These are phyloP conservation scores for Pitta sordida DNA, from an alignment of 2,113 vertebrate genomes.

Conservation along the genomic window DNA sequence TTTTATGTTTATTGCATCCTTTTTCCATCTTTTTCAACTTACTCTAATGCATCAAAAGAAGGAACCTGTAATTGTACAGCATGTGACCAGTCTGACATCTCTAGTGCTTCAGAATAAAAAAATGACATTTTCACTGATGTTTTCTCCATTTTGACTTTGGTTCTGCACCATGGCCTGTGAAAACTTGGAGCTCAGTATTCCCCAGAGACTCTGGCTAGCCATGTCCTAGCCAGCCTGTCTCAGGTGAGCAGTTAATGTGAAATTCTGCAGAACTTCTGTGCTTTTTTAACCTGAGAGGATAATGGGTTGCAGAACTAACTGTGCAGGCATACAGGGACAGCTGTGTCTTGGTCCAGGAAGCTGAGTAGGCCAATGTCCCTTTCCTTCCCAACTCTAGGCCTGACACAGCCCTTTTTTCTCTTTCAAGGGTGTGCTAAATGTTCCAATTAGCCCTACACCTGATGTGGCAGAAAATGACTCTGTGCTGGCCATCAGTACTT, in stretches of 20 bases:
- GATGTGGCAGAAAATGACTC: too few relatives aligned
- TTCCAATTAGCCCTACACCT: too few relatives aligned
- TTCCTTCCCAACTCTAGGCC: too few relatives aligned
- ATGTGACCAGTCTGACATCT: neutral
- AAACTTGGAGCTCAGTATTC: neutral
- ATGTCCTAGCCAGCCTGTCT: neutral
- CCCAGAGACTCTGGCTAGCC: neutral
- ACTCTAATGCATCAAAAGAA: neutral
- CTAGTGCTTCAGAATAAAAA: neutral
- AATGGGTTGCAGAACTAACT: too few relatives aligned
- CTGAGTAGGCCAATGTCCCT: too few relatives aligned
- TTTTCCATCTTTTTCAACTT: neutral
- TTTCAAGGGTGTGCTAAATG: too few relatives aligned
- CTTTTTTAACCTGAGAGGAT: too few relatives aligned
- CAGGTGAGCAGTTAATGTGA: neutral
- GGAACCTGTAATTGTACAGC: neutral
- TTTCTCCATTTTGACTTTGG: neutral
- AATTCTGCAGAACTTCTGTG: neutral
- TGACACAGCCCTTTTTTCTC: too few relatives aligned
- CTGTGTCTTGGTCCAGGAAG: too few relatives aligned
- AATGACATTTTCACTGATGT: neutral
- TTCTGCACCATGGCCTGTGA: neutral
- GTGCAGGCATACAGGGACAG: neutral
- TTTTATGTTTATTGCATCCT: neutral
- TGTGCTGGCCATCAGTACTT: too few relatives aligned